A percentile compares a stretch with the other conserved stretches of the same genome.
Evolutionary conservation across 2,797 vertebrate species (phyloP).

Genomic region (Linurgus olivaceus): DNA sequence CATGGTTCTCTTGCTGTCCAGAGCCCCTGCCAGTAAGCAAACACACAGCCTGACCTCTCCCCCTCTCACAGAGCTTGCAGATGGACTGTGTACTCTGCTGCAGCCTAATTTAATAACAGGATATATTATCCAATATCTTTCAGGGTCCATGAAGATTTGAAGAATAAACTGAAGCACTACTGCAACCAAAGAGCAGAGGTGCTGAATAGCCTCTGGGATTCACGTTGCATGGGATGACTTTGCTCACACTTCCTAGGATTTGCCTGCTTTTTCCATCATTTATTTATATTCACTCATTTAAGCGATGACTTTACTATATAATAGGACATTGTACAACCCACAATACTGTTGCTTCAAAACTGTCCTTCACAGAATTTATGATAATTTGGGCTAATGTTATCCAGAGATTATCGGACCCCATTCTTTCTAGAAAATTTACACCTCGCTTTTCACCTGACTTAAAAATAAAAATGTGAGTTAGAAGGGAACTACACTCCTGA

Average conservation of each 20-base stretch:
- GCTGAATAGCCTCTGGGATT: neutral
- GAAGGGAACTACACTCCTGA: neutral
- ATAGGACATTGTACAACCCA: neutral
- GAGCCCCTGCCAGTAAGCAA: neutral
- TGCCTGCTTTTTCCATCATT: neutral
- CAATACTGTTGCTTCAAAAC: neutral
- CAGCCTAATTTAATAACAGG: neutral
- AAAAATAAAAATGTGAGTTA: neutral
- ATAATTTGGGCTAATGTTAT: neutral
- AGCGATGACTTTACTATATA: neutral
- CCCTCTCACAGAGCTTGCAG: neutral
- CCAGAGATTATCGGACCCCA: neutral
- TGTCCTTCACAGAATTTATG: neutral
- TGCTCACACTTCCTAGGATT: neutral
- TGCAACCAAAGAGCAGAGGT: neutral
- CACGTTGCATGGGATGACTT: fast-evolving
- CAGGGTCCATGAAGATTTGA: neutral
- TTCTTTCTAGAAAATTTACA: neutral
- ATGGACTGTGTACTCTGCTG: neutral
- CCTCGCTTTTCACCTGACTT: neutral
- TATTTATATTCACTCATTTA: neutral
- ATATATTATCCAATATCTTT: neutral
- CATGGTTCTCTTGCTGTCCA: neutral
- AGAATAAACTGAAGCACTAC: neutral
- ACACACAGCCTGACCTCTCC: neutral